A percentile compares a stretch with the other conserved stretches of the same genome.
Conservation (phyloP, 2,113 vertebrate species). For the Phrynosoma platyrhinos region DNA sequence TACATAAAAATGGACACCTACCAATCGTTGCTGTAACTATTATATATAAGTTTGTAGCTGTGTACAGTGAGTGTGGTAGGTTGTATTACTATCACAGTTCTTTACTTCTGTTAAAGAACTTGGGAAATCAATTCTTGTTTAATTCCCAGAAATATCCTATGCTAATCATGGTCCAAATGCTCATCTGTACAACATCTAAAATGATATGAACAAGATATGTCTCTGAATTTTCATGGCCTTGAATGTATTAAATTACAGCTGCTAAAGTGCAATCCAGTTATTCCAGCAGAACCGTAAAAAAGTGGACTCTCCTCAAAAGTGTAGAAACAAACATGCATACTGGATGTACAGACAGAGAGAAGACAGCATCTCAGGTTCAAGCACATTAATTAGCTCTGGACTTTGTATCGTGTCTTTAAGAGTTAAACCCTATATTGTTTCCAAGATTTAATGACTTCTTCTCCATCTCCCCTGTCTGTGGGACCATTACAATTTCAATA, state of each 20-base stretch:
- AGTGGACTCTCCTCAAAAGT: not conserved
- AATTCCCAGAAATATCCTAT: too few species aligned
- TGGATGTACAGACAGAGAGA: too few species aligned
- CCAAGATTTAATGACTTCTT: not conserved
- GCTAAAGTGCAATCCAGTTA: not conserved
- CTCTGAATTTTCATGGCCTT: not conserved
- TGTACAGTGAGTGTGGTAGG: not conserved
- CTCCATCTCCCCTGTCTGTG: not conserved
- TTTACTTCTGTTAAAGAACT: not conserved
- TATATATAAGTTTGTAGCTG: not conserved
- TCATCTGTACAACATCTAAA: not conserved
- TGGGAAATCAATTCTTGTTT: not conserved
- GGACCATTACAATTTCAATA: constrained; percentile 1
- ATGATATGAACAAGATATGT: not conserved
- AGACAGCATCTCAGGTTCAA: not conserved
- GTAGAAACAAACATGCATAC: not conserved
- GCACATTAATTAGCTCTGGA: not conserved
- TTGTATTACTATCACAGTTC: not conserved
- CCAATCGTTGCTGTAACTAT: not conserved
- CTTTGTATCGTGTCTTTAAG: too few species aligned
- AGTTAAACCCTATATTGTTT: not conserved
- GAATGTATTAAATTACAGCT: not conserved
- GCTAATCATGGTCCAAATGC: too few species aligned
- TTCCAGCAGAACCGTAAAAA: not conserved
- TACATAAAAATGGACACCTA: too few species aligned